phyloP scores from a whole-genome alignment of 1,140 invertebrate genomes.

The Acromyrmex charruanus region DNA sequence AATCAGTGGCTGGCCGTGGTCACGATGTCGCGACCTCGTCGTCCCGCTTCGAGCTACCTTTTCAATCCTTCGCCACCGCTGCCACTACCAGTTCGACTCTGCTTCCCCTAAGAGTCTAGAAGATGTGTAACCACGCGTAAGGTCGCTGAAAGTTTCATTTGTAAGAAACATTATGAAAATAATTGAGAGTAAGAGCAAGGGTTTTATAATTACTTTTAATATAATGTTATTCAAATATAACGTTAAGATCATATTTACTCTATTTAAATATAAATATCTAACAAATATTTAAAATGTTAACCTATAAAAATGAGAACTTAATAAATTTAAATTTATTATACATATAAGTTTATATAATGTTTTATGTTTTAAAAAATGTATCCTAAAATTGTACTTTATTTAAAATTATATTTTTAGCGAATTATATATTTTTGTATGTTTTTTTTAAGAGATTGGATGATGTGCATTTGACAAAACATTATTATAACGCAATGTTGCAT shows the following conservation, averaged over 20 bases:
- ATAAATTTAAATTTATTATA: slow-evolving; percentile 9
- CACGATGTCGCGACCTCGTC: slow-evolving; percentile 86
- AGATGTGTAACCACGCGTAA: slow-evolving; percentile 81
- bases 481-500: slow-evolving; percentile 10
- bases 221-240: background rate
- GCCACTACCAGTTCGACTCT: slow-evolving; percentile 72
- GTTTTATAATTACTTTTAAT: background rate
- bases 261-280: background rate
- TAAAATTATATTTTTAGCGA: background rate
- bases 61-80: slow-evolving; percentile 81
- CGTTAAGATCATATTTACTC: background rate
- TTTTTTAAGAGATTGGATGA: background rate
- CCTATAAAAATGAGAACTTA: background rate
- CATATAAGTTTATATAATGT: background rate
- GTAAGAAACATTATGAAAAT: slow-evolving; percentile 19
- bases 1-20: slow-evolving; percentile 85
- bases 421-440: background rate
- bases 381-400: background rate
- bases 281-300: background rate
- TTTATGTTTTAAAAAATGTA: background rate
- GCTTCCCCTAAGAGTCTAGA: slow-evolving; percentile 79
- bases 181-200: background rate
- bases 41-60: slow-evolving; percentile 80
- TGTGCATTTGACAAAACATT: background rate
- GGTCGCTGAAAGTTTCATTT: slow-evolving; percentile 46